Conservation (phyloP, 2,888 invertebrate genomes). For the Matsumyia berberina region DNA sequence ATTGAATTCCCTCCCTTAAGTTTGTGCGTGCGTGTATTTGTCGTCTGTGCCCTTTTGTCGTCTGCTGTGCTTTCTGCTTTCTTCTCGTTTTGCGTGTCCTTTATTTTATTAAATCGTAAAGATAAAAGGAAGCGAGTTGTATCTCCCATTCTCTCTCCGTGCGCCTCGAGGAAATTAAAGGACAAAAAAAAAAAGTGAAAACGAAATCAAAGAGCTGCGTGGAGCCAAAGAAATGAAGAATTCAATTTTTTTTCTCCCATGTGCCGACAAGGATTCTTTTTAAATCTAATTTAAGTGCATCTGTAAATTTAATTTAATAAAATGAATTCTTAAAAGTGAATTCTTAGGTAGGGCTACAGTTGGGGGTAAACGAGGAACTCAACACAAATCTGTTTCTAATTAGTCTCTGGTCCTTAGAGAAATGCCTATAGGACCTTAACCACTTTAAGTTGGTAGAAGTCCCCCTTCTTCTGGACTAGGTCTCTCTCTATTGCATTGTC, state of each 20-base stretch:
- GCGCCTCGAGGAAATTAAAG: constrained; percentile 22
- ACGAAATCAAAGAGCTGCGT: constrained; percentile 10
- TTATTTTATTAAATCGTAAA: constrained; percentile 38
- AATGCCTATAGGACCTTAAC: too few species aligned
- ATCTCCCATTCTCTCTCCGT: not conserved
- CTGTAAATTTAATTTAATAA: constrained; percentile 7
- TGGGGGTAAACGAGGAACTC: too few species aligned
- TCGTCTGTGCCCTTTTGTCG: constrained; percentile 17
- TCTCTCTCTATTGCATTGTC: too few species aligned
- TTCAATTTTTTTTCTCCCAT: not conserved
- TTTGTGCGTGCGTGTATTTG: constrained; percentile 1
- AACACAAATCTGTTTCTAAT: too few species aligned
- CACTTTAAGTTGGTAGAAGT: too few species aligned
- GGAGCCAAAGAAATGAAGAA: not conserved
- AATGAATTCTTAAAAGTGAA: constrained; percentile 1
- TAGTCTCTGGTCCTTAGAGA: too few species aligned
- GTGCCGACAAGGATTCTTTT: not conserved
- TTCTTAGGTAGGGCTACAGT: too few species aligned
- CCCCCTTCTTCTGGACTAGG: too few species aligned
- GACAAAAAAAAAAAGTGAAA: not conserved
- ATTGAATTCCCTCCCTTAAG: constrained; percentile 27
- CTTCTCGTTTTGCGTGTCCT: constrained; percentile 27
- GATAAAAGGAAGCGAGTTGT: constrained; percentile 15
- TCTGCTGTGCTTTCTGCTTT: not conserved
- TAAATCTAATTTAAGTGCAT: constrained; percentile 13